A percentile compares a stretch with the other conserved stretches of the same genome.
phyloP scores from a whole-genome alignment of 2,113 vertebrate genomes.

The Pomatorhinus ruficollis region DNA sequence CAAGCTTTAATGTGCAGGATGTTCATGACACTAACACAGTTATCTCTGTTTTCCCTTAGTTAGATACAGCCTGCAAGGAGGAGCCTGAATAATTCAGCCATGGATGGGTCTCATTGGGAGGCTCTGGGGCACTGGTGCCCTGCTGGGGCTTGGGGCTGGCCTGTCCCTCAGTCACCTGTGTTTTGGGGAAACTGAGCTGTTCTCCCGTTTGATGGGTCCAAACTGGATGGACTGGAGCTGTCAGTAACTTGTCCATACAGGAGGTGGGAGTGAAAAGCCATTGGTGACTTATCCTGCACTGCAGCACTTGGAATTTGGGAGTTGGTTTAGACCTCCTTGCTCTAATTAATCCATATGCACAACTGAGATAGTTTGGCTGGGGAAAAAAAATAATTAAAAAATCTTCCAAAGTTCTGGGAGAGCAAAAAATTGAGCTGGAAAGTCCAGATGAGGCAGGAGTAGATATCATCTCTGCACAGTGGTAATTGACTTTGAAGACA shows the following conservation, averaged over 20 bases:
- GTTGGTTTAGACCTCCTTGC: neutral
- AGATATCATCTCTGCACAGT: neutral
- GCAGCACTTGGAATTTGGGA: neutral
- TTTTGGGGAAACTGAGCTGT: neutral
- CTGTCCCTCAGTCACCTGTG: neutral
- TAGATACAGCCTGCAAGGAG: neutral
- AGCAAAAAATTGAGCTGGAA: neutral
- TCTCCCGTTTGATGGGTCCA: neutral
- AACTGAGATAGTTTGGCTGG: neutral
- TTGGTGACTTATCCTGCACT: neutral
- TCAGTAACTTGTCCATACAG: neutral
- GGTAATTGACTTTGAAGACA: constrained; percentile 42
- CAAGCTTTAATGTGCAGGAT: neutral
- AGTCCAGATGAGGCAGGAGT: neutral
- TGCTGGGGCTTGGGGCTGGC: neutral
- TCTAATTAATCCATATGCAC: neutral
- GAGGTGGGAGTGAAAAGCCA: neutral
- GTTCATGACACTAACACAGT: neutral
- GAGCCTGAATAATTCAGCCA: neutral
- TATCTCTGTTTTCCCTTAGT: neutral
- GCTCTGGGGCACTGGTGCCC: neutral
- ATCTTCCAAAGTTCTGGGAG: neutral
- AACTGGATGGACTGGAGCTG: neutral
- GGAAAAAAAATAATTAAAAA: neutral
- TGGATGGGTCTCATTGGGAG: neutral